Conservation (phyloP, 1,140 invertebrate species). For the Lordiphosa mommai region DNA sequence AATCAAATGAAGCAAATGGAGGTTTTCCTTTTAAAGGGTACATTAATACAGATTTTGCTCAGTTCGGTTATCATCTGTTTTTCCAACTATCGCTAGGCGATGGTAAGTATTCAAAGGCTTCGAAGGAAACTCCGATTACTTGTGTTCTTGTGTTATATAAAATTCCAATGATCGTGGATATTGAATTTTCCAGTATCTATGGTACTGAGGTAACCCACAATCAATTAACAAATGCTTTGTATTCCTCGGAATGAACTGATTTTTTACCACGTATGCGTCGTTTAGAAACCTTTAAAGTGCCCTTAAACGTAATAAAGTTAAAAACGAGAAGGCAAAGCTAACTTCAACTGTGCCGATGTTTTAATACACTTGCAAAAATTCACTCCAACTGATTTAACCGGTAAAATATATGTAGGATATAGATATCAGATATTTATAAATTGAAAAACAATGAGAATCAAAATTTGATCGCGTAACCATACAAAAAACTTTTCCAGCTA, state of each 20-base stretch:
- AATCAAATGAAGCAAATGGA: slow-evolving; percentile 19
- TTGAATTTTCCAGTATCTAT: slow-evolving; percentile 57
- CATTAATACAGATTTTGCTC: slow-evolving; percentile 47
- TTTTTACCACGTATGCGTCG: slow-evolving; percentile 40
- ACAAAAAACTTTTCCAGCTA: too few relatives aligned
- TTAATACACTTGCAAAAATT: too few relatives aligned
- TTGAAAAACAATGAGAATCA: too few relatives aligned
- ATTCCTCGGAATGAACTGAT: slow-evolving; percentile 39
- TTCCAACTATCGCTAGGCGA: slow-evolving; percentile 45
- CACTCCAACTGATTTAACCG: too few relatives aligned
- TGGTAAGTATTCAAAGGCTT: slow-evolving; percentile 23
- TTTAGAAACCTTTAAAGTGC: too few relatives aligned
- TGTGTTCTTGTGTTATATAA: slow-evolving; percentile 28
- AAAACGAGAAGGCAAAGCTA: too few relatives aligned
- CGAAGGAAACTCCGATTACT: background rate
- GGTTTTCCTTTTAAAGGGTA: slow-evolving; percentile 41
- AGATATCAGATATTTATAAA: too few relatives aligned
- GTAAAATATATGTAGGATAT: too few relatives aligned
- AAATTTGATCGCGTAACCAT: too few relatives aligned
- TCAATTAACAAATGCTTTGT: slow-evolving; percentile 28
- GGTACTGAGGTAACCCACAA: slow-evolving; percentile 47
- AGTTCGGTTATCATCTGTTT: slow-evolving; percentile 56
- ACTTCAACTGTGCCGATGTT: too few relatives aligned
- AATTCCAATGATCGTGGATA: slow-evolving; percentile 43
- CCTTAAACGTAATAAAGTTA: too few relatives aligned